Base-by-base conservation (phyloP, 2,113 vertebrate species). In the Caranx ignobilis region DNA sequence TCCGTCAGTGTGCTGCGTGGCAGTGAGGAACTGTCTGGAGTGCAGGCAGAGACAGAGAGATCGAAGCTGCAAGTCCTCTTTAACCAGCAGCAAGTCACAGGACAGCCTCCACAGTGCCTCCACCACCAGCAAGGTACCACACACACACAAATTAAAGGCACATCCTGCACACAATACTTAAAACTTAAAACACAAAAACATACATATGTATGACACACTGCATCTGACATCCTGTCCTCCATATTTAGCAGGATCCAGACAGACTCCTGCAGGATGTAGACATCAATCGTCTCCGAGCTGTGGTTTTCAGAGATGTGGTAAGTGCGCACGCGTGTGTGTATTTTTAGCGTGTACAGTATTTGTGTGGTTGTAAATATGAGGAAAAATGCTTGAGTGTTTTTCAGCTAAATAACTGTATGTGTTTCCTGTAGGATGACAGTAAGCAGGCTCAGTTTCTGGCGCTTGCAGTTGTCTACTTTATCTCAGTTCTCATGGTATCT, bases 231-330 rank as follows among this genome's bases (percentile, higher is more conserved):
- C 43, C 37, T 87, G 92, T 95, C 81, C 96, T 96, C 86, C 96
- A 96, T 73, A 65, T 86, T 55, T 95, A 97, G 89, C 98, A 99
- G 94, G 98, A 99, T 91, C 98, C 98, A 10, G 98, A 99, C 88
- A 95, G 98, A 82, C 97, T 99, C 86, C 96, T 99, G 86, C 98
- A 99, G 94, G 98, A 99, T 78, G 98, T 99, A 43, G 98, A 99
- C 88, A 99, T 99, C 91, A 99, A 99, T 93, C 97, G 98, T 63
- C 96, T 99, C 2, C 95, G 98, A 87, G 98, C 98, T 6, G 98
- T 99, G 63, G 98, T 99, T 88, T 99, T 99, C 91, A 96, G 98
- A 88, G 98, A 99, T 83, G 97, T 99, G 96, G 98, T 99, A 86
- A 96, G 96, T 6, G 16, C n/a, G 15, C 68, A 64, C 68, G 16